Evolutionary conservation across 2,113 vertebrate species (phyloP).

Genomic region (Syngnathus scovelli): DNA sequence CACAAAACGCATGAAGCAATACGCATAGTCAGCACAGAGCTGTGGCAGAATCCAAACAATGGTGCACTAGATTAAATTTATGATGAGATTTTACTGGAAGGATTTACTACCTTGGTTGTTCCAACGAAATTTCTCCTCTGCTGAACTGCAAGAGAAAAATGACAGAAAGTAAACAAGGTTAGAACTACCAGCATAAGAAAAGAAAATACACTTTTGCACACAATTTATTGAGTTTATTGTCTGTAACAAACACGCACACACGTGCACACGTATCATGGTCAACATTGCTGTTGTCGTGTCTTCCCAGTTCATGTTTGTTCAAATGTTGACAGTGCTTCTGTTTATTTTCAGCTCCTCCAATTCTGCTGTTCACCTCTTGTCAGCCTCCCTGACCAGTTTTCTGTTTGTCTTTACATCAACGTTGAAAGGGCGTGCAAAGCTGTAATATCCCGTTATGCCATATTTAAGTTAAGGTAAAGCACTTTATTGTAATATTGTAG

Average conservation of each 20-base stretch:
- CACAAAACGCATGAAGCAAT: not conserved
- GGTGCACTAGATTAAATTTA: slow-evolving; percentile 2
- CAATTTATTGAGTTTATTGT: not conserved
- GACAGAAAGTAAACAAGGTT: slow-evolving; percentile 32
- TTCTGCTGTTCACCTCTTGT: not conserved
- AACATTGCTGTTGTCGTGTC: not conserved
- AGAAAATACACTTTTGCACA: not conserved
- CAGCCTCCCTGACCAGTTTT: no score
- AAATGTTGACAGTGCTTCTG: not conserved
- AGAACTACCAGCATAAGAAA: slow-evolving; percentile 7
- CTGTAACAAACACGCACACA: no score
- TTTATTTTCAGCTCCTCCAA: not conserved
- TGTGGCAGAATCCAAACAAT: slow-evolving; percentile 19
- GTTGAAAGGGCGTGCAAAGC: no score
- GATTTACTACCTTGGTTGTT: slow-evolving; percentile 88
- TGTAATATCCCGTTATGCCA: no score
- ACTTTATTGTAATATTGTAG: no score
- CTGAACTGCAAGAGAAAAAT: slow-evolving; percentile 79
- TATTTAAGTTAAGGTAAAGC: no score
- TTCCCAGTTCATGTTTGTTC: not conserved
- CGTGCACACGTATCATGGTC: not conserved
- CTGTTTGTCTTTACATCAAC: no score
- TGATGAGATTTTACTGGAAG: slow-evolving; percentile 7
- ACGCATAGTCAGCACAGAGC: slow-evolving; percentile 18
- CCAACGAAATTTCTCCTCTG: slow-evolving; percentile 97